These are phyloP conservation scores for Drosophila peninsularis DNA, from an alignment of 2,888 invertebrate genomes.

Conservation along the genomic window DNA sequence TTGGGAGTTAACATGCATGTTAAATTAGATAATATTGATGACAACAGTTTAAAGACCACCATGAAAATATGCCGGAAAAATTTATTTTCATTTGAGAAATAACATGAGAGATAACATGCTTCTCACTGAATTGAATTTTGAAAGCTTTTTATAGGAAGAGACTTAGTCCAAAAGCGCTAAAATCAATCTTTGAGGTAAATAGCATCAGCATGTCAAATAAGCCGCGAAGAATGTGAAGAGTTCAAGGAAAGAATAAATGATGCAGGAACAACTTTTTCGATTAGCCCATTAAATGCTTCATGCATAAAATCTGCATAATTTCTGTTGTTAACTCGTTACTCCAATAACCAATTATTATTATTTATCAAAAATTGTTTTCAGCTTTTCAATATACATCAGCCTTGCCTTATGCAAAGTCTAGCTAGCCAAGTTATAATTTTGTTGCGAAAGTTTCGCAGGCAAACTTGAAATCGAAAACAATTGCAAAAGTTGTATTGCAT, in stretches of 20 bases:
- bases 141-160: no score
- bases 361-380: background rate
- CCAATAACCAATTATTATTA: slow-evolving; percentile 3
- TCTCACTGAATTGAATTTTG: no score
- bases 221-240: no score
- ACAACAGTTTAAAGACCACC: background rate
- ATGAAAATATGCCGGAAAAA: no score
- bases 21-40: background rate
- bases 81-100: no score
- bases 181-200: no score
- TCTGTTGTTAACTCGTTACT: no score
- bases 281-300: no score
- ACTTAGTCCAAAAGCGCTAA: no score
- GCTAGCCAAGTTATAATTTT: background rate
- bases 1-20: background rate
- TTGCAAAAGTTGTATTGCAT: slow-evolving; percentile 14
- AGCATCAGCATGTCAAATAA: no score
- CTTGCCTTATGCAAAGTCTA: background rate
- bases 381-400: background rate
- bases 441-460: background rate
- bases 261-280: background rate
- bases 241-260: no score
- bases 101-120: no score
- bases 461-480: slow-evolving; percentile 17
- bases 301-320: background rate